Evolutionary conservation across 1,140 invertebrate species (phyloP).

Genomic region (Tetragonula clypearis): DNA sequence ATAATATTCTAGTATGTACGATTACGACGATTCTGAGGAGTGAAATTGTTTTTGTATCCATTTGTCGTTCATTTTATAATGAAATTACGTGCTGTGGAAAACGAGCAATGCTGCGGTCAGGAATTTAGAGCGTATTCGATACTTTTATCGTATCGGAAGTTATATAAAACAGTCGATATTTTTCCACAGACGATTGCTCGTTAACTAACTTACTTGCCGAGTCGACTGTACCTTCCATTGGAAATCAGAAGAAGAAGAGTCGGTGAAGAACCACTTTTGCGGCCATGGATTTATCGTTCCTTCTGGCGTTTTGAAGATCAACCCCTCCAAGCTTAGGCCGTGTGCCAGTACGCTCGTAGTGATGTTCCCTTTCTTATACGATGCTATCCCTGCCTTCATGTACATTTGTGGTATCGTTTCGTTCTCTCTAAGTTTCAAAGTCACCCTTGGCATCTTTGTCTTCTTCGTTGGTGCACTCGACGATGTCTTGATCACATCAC

Average conservation of each 20-base stretch:
- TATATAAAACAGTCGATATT: neutral
- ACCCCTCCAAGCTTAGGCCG: conserved; percentile 71
- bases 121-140: neutral
- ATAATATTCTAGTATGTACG: too few relatives aligned
- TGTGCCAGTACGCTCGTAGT: conserved; percentile 74
- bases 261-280: conserved; percentile 84
- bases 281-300: conserved; percentile 75
- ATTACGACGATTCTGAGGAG: too few relatives aligned
- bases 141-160: neutral
- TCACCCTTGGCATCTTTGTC: conserved; percentile 70
- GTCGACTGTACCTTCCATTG: conserved; percentile 81
- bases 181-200: neutral
- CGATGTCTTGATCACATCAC: conserved; percentile 13
- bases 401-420: conserved; percentile 77
- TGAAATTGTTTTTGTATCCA: neutral
- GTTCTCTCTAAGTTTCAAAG: conserved; percentile 74
- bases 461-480: conserved; percentile 62
- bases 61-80: neutral
- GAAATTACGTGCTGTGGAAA: neutral
- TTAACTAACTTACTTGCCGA: conserved; percentile 17
- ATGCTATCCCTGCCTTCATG: conserved; percentile 75
- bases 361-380: conserved; percentile 76
- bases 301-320: conserved; percentile 78
- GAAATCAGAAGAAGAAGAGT: conserved; percentile 85
- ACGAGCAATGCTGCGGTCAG: neutral